Conservation (phyloP, 2,797 vertebrate species). For the Lacerta bilineata region DNA sequence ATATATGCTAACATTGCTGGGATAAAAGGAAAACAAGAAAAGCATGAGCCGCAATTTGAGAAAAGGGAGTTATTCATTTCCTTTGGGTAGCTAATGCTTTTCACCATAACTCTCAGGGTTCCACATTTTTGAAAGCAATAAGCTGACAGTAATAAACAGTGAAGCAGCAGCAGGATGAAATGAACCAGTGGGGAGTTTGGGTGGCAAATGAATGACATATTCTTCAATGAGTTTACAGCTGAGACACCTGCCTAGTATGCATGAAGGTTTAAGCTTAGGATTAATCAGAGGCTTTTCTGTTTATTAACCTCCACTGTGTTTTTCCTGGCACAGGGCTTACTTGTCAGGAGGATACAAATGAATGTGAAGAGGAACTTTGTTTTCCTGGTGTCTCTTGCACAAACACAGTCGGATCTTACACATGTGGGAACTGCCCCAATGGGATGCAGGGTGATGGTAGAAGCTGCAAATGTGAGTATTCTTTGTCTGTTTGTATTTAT, state of each 20-base stretch:
- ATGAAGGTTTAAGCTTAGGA: slow-evolving; percentile 41
- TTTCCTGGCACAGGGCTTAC: slow-evolving; percentile 73
- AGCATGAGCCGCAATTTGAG: background rate
- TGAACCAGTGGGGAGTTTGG: slow-evolving; percentile 55
- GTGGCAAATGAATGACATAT: slow-evolving; percentile 33
- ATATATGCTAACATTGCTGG: background rate
- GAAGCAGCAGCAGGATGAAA: slow-evolving; percentile 60
- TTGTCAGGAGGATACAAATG: slow-evolving; percentile 84
- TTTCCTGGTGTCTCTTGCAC: slow-evolving; percentile 80
- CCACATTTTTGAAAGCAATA: slow-evolving; percentile 53
- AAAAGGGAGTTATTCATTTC: slow-evolving; percentile 29
- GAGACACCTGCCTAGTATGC: slow-evolving; percentile 47
- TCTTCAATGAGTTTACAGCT: slow-evolving; percentile 56
- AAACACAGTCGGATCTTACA: slow-evolving; percentile 83
- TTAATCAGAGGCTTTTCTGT: slow-evolving; percentile 56
- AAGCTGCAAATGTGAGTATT: slow-evolving; percentile 78
- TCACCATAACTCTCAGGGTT: slow-evolving; percentile 29
- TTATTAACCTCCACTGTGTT: slow-evolving; percentile 62
- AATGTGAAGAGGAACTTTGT: slow-evolving; percentile 81
- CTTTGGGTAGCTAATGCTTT: slow-evolving; percentile 36
- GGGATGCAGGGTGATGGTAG: slow-evolving; percentile 84
- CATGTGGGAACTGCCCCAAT: slow-evolving; percentile 82
- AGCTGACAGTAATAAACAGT: slow-evolving; percentile 49
- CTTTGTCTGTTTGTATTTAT: background rate
- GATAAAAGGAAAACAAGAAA: slow-evolving; percentile 2